A percentile compares a stretch with the other conserved stretches of the same genome.
Evolutionary conservation across 2,113 vertebrate species (phyloP).

Genomic region (Apeltes quadracus): DNA sequence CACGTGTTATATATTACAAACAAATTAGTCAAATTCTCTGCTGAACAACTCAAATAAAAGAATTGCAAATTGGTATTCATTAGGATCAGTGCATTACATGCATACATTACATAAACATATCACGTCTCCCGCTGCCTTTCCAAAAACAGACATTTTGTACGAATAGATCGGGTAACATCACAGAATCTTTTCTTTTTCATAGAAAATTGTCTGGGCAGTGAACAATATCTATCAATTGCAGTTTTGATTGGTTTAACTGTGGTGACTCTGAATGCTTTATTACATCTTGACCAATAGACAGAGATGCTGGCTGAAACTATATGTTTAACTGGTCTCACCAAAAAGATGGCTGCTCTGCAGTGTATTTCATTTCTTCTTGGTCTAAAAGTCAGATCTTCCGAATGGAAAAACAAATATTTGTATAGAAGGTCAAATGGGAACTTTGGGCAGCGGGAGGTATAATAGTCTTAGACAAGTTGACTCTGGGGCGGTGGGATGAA

Average conservation of each 20-base stretch:
- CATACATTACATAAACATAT: background rate
- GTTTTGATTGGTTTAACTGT: conserved; percentile 10
- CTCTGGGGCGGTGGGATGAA: conserved; percentile 27
- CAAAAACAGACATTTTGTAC: background rate
- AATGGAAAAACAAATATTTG: conserved; percentile 32
- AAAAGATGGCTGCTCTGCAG: background rate
- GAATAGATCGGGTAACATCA: background rate
- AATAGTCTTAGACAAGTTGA: conserved; percentile 39
- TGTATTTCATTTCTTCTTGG: background rate
- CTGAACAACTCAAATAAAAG: conserved; percentile 18
- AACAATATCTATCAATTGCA: background rate
- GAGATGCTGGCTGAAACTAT: too few relatives aligned
- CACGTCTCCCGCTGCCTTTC: background rate
- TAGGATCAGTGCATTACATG: background rate
- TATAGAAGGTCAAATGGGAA: conserved; percentile 24
- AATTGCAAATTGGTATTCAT: background rate
- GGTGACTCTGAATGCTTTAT: conserved; percentile 11
- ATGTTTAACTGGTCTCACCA: background rate
- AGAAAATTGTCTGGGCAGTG: background rate
- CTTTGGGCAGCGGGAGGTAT: conserved; percentile 21
- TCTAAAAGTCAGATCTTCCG: background rate
- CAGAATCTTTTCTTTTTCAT: background rate
- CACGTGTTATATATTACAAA: background rate
- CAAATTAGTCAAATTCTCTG: too few relatives aligned
- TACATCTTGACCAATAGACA: conserved; percentile 19